Evolutionary conservation across 2,113 vertebrate genomes (phyloP).

Genomic region (Bambusicola thoracicus): DNA sequence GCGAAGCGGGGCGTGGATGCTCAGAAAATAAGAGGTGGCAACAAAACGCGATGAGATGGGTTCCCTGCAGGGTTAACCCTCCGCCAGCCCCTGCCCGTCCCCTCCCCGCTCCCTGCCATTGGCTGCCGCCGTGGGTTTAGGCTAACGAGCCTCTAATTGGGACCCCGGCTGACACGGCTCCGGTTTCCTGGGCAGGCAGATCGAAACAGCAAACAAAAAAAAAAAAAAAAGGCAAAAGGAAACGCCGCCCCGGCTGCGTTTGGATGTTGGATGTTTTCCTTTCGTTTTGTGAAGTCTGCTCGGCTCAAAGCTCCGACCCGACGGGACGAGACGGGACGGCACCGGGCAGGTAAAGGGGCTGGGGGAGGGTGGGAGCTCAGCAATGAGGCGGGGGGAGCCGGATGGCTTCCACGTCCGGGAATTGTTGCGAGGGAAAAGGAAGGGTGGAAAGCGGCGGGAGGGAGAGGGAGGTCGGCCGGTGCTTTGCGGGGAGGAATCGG

Average conservation of each 20-base stretch:
- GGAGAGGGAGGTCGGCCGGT: background rate
- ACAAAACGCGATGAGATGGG: background rate
- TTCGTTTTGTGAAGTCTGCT: conserved; percentile 44
- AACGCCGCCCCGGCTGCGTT: background rate
- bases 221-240: background rate
- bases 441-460: background rate
- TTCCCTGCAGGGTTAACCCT: conserved; percentile 58
- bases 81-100: background rate
- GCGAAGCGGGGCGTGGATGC: conserved; percentile 45
- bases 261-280: conserved; percentile 61
- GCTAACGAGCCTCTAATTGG: conserved; percentile 71
- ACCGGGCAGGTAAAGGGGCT: no score
- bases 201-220: background rate
- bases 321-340: background rate
- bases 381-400: rapidly evolving
- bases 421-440: background rate
- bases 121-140: conserved; percentile 55
- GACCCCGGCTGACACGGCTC: conserved; percentile 55
- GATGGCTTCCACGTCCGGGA: background rate
- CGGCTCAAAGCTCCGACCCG: background rate
- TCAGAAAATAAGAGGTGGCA: conserved; percentile 46
- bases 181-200: conserved; percentile 51
- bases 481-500: background rate
- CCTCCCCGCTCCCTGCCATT: conserved; percentile 65
- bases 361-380: background rate